These are phyloP conservation scores for Chaetura pelagica DNA, from an alignment of 2,113 vertebrate species.

Conservation along the genomic window DNA sequence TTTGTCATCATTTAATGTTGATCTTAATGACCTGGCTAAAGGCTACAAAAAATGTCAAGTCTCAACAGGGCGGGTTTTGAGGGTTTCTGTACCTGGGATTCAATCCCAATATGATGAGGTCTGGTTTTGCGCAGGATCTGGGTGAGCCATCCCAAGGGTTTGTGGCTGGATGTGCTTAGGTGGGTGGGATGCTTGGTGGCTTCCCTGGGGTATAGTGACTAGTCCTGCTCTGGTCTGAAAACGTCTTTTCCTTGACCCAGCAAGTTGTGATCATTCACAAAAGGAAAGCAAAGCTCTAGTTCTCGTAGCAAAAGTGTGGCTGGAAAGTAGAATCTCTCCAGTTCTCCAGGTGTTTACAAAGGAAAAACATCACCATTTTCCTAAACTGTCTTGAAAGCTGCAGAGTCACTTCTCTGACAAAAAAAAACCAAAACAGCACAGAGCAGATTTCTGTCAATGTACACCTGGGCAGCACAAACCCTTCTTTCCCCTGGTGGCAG, in stretches of 20 bases:
- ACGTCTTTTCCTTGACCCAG: background rate
- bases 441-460: background rate
- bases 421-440: background rate
- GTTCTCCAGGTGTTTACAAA: background rate
- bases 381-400: background rate
- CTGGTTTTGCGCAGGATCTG: background rate
- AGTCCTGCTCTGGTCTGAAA: background rate
- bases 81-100: background rate
- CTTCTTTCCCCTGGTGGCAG: background rate
- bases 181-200: background rate
- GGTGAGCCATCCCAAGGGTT: background rate
- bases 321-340: background rate
- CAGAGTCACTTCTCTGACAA: background rate
- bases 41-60: background rate
- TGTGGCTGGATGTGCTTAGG: background rate
- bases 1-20: background rate
- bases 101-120: background rate
- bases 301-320: background rate
- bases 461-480: background rate
- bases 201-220: background rate
- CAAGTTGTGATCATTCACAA: background rate
- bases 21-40: background rate
- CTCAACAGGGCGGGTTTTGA: background rate
- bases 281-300: background rate
- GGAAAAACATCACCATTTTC: background rate